Base-by-base conservation (phyloP, 2,888 invertebrate genomes). In the Cephus runcator region DNA sequence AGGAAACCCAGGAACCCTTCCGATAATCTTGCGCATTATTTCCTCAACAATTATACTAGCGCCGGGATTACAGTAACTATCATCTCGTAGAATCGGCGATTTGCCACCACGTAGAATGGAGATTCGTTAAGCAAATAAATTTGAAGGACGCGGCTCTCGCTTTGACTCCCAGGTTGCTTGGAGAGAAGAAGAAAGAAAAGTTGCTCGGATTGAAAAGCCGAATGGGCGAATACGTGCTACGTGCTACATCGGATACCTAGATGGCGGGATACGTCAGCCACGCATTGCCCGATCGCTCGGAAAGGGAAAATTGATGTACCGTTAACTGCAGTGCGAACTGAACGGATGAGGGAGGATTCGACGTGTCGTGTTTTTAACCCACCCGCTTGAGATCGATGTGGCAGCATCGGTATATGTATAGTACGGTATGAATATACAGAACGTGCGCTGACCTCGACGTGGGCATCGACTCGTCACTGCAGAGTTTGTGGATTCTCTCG, bases 11-110 rank as follows among this genome's bases (percentile, higher is more conserved):
- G 77, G 69, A 74, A 77, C 69, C 76, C 77, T 77, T 76, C 79
- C 81, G 86, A 85, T 87, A 86, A 86, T 84, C 81, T 81, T 79
- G 76, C 76, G 79, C 83, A 82, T 84, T 83, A 31, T 11, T 81
- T 80, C 83, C 81, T 79, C 81, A 79, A 79, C 82, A 79, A 83
- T 87, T 82, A 83, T 80, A 84, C 81, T 4, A 40, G 36, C 75
- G 69, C 78, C 71, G 73, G 82, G 82, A 85, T 85, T 85, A 84
- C n/a, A 4, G 12, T n/a, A 12, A 11, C 69, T 11, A 30, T 11
- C n/a, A 0, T 34, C 34, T 34, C 30, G 69, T n/a, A 31, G 30
- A 31, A 4, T 36, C 36, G 12, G 36, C 15, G 15, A 15, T 40
- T 40, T 15, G 36, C 36, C 36, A 12, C 36, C 15, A 12, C 36